Evolutionary conservation across 2,797 vertebrate species (phyloP).

Genomic region (Allochrocebus solatus): DNA sequence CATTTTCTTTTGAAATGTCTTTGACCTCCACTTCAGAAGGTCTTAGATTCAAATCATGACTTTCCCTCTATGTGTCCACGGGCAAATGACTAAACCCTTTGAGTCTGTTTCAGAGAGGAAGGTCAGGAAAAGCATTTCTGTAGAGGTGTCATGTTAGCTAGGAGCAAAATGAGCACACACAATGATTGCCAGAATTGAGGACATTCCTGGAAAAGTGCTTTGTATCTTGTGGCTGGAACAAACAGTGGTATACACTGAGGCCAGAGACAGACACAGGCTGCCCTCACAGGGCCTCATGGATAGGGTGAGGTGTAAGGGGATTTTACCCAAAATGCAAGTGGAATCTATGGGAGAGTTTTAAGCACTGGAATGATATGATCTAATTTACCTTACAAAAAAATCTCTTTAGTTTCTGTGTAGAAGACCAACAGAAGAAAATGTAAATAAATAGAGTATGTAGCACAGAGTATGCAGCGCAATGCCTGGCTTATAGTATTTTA

Average conservation of each 20-base stretch:
- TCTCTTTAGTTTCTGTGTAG: not conserved
- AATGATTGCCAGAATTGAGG: not conserved
- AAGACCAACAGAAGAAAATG: not conserved
- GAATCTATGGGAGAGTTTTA: not conserved
- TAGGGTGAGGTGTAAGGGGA: no score
- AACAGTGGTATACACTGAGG: not conserved
- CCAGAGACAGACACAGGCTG: not conserved
- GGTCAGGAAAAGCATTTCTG: not conserved
- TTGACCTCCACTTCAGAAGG: not conserved
- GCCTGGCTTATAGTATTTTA: not conserved
- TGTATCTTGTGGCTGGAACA: not conserved
- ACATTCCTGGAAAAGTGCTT: not conserved
- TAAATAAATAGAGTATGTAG: not conserved
- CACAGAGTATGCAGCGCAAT: fast-evolving
- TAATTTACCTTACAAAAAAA: not conserved
- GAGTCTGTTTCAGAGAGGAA: not conserved
- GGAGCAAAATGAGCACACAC: not conserved
- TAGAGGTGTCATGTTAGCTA: not conserved
- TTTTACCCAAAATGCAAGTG: not conserved
- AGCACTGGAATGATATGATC: not conserved
- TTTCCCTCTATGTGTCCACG: not conserved
- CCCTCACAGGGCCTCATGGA: not conserved
- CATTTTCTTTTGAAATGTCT: not conserved
- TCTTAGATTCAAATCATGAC: not conserved
- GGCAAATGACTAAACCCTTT: not conserved